Conservation (phyloP, 92 coral and sea anemone genomes). For the Virgularia gustaviana region DNA sequence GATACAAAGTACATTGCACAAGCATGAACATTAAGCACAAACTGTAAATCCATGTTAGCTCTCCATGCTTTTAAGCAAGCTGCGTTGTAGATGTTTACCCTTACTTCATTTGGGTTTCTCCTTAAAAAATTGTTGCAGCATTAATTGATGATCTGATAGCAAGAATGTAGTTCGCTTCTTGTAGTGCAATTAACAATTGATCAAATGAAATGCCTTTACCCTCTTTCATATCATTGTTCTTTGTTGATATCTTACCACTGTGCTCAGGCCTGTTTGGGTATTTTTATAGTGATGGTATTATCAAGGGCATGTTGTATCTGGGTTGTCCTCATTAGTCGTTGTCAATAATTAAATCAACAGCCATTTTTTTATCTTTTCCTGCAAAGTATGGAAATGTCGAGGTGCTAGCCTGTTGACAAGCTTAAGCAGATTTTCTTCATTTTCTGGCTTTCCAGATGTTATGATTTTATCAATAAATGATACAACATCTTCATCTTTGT, state of each 20-base stretch:
- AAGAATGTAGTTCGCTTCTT: conserved; percentile 47
- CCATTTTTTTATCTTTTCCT: too few species aligned
- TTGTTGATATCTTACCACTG: neutral
- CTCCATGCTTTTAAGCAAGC: conserved; percentile 61
- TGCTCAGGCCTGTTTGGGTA: neutral
- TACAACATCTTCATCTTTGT: too few species aligned
- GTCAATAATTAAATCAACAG: too few species aligned
- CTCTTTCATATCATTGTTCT: neutral
- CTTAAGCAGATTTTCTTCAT: too few species aligned
- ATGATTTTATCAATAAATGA: too few species aligned
- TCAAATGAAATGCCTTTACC: conserved; percentile 60
- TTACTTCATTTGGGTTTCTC: conserved; percentile 53
- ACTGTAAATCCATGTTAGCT: conserved; percentile 63
- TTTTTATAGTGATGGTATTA: too few species aligned
- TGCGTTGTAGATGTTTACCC: conserved; percentile 55
- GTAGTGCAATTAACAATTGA: conserved; percentile 40
- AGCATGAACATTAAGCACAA: conserved; percentile 69
- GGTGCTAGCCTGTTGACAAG: too few species aligned
- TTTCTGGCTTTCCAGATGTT: too few species aligned
- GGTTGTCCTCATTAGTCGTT: too few species aligned
- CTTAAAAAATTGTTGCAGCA: conserved; percentile 56
- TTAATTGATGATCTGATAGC: conserved; percentile 52
- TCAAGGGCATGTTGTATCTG: too few species aligned
- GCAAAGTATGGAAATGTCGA: too few species aligned
- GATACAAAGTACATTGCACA: conserved; percentile 62